Evolutionary conservation across 2,797 vertebrate genomes (phyloP).

Genomic region (Pipistrellus pipistrellus): DNA sequence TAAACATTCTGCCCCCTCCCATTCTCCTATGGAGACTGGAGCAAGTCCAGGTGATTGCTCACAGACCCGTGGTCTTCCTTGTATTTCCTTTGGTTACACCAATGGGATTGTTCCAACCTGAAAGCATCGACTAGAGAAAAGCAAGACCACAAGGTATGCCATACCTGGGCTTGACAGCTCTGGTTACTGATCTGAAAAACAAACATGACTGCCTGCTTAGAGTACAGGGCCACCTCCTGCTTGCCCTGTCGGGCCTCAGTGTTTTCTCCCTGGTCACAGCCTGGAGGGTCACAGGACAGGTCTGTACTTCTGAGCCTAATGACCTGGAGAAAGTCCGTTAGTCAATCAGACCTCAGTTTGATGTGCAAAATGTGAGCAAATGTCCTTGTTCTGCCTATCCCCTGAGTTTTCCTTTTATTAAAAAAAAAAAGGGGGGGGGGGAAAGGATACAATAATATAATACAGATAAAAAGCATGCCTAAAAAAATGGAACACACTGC

Average conservation of each 20-base stretch:
- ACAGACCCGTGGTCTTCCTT: not conserved
- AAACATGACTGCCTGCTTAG: not conserved
- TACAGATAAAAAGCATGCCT: not conserved
- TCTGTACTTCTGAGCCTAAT: not conserved
- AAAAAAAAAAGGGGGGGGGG: not conserved
- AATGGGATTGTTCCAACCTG: not conserved
- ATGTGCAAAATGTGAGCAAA: not conserved
- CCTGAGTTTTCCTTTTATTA: not conserved
- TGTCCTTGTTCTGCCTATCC: not conserved
- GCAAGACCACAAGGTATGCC: not conserved
- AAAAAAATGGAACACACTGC: not conserved
- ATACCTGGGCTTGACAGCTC: not conserved
- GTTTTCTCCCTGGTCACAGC: not conserved
- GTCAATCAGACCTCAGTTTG: not conserved
- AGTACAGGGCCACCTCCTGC: not conserved
- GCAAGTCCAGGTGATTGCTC: not conserved
- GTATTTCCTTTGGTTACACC: not conserved
- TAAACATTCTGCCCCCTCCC: not conserved
- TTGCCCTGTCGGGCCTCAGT: not conserved
- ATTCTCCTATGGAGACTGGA: not conserved
- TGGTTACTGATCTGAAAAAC: slow-evolving; percentile 7
- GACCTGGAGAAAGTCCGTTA: not conserved
- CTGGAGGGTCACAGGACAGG: not conserved
- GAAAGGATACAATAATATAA: not conserved
- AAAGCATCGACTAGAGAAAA: not conserved